Base-by-base conservation (phyloP, 2,113 vertebrate species). In the Cathartes aura region DNA sequence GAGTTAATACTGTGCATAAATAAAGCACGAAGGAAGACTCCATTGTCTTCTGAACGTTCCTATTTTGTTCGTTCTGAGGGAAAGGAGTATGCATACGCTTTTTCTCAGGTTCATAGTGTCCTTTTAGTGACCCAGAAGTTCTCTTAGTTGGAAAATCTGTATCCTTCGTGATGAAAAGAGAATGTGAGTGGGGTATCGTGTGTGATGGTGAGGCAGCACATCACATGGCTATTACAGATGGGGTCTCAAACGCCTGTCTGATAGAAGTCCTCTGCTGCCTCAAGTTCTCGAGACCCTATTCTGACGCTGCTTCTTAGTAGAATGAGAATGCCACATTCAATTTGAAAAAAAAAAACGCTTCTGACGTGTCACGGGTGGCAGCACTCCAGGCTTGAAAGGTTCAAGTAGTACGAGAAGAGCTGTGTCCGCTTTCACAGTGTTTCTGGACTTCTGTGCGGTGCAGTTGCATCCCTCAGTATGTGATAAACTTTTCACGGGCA, bases 271-370 rank as follows among this genome's bases (percentile, higher is more conserved):
- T 73, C 30, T 34, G 22, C 75, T 94, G 53, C 50, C 38, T 59
- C 43, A 8, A 2, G 10, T 55, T 40, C 70, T 67, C n/a, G 12
- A 27, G 60, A 11, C 32, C 43, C 30, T 23, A 0, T 63, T 64
- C 36, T 60, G 59, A 42, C 5, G 1, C 67, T 70, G 87, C 56
- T 24, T 2, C 72, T 83, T 40, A 53, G 0, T 16, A 36, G 64
- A 60, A 34, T 1, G 42, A 60, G 29, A 78, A 43, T 80, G 40
- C 34, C 47, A 4, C 5, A 0, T 59, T 48, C 11, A 2, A 0
- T 24, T 8, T 15, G 68, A 64, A 52, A 80, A 48, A 9, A 45
- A 20, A 45, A 20, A 18, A 19, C 2, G 3, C 34, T 82, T 59
- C 62, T 63, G 56, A 21, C 0, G 0, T 60, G 32, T 58, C 75